A percentile compares a stretch with the other conserved stretches of the same genome.
Conservation (phyloP, 2,888 invertebrate genomes). For the Hirtodrosophila duncani region DNA sequence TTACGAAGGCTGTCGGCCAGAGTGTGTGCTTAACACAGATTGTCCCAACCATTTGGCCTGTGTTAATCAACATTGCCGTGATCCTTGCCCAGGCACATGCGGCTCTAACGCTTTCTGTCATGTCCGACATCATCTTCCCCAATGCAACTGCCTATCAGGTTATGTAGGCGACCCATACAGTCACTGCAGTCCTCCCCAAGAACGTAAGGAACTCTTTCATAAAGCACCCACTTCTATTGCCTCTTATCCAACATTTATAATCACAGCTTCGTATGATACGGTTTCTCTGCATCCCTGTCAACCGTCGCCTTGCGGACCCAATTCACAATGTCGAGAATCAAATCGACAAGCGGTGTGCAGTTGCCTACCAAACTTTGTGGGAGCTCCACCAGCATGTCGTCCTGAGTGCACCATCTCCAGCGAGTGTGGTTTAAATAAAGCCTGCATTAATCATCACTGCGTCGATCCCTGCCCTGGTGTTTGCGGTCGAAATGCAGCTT, state of each 20-base stretch:
- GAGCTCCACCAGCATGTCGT: slow-evolving; percentile 85
- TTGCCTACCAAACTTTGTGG: slow-evolving; percentile 82
- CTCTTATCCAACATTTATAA: slow-evolving; percentile 5
- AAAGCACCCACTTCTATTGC: background rate
- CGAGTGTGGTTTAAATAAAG: slow-evolving; percentile 82
- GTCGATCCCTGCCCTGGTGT: slow-evolving; percentile 85
- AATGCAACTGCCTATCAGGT: slow-evolving; percentile 84
- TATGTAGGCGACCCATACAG: slow-evolving; percentile 88
- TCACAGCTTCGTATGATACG: slow-evolving; percentile 68
- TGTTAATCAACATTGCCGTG: slow-evolving; percentile 84
- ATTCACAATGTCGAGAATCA: slow-evolving; percentile 82
- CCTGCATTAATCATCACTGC: slow-evolving; percentile 84
- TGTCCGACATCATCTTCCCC: slow-evolving; percentile 85
- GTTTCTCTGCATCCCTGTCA: slow-evolving; percentile 80
- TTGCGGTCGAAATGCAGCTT: slow-evolving; percentile 85
- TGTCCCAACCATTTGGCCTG: slow-evolving; percentile 85
- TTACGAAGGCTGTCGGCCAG: slow-evolving; percentile 86
- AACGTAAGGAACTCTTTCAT: slow-evolving; percentile 78
- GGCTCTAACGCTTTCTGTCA: slow-evolving; percentile 87
- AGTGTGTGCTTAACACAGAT: slow-evolving; percentile 86
- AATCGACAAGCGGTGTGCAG: slow-evolving; percentile 81
- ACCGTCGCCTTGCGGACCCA: slow-evolving; percentile 83
- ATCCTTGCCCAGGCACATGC: slow-evolving; percentile 88
- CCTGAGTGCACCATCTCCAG: slow-evolving; percentile 88
- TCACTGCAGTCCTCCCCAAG: slow-evolving; percentile 80